phyloP scores from a whole-genome alignment of 1,140 invertebrate species.

The Dreissena rostriformis region DNA sequence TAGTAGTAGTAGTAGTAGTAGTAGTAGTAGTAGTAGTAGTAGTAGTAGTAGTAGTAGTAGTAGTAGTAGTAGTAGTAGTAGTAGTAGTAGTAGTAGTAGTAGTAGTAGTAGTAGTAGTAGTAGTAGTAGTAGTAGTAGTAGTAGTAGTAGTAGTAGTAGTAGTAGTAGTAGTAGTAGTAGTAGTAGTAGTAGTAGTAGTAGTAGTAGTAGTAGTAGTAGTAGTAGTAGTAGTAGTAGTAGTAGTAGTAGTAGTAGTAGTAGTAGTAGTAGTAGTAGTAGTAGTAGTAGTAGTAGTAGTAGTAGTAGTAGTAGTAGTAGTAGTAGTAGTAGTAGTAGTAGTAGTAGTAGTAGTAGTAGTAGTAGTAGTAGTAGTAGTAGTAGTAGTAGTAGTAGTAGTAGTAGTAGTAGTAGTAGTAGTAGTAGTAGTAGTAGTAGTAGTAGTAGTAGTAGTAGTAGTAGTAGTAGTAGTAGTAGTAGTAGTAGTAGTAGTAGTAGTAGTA shows the following conservation, averaged over 20 bases:
- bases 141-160: constrained; percentile 28
- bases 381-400: constrained; percentile 5
- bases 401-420: constrained; percentile 20
- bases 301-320: constrained; percentile 27
- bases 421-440: constrained; percentile 19
- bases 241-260: constrained; percentile 16
- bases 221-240: constrained; percentile 13
- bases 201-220: constrained; percentile 19
- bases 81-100: constrained; percentile 43
- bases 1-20: constrained; percentile 42
- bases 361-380: constrained; percentile 23
- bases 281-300: constrained; percentile 46
- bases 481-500: constrained; percentile 43
- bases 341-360: constrained; percentile 28
- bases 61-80: constrained; percentile 43
- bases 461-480: constrained; percentile 25
- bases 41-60: constrained; percentile 50
- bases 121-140: constrained; percentile 29
- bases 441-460: constrained; percentile 9
- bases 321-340: constrained; percentile 28
- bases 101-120: constrained; percentile 34
- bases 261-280: constrained; percentile 30
- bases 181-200: constrained; percentile 4
- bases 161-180: constrained; percentile 28
- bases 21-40: constrained; percentile 44